These are phyloP conservation scores for Saturnia pavonia DNA, from an alignment of 2,888 invertebrate species.

Conservation along the genomic window DNA sequence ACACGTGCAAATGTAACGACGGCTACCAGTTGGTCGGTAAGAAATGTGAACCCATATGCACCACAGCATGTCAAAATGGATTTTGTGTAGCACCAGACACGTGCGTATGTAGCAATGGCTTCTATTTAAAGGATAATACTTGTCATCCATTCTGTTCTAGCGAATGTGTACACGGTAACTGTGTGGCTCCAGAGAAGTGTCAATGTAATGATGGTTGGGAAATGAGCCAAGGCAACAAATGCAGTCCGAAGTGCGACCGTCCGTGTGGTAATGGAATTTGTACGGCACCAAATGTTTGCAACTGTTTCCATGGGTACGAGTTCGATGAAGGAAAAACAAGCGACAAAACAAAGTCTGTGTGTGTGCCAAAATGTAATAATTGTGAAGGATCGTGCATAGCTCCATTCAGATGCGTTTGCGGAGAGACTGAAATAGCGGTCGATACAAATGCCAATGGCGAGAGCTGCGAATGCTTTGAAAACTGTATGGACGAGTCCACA, in stretches of 20 bases:
- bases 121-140: not conserved
- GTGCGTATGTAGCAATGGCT: not conserved
- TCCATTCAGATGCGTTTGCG: conserved; percentile 1
- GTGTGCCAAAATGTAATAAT: conserved; percentile 4
- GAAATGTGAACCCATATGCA: conserved; percentile 1
- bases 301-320: not conserved
- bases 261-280: conserved; percentile 4
- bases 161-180: conserved; percentile 10
- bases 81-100: not conserved
- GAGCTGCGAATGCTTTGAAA: conserved; percentile 8
- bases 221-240: not conserved
- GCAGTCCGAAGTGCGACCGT: not conserved
- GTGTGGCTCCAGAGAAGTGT: conserved; percentile 16
- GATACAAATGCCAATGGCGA: not conserved
- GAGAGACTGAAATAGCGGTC: not conserved
- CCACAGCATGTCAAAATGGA: no score
- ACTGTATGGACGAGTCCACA: not conserved
- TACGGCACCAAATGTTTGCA: not conserved
- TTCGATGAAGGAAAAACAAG: not conserved
- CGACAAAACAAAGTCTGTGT: not conserved
- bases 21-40: not conserved
- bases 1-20: not conserved
- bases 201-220: conserved; percentile 11
- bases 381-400: not conserved
- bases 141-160: conserved; percentile 14